phyloP scores from a whole-genome alignment of 2,797 vertebrate genomes.

The Arremon brunneinucha region DNA sequence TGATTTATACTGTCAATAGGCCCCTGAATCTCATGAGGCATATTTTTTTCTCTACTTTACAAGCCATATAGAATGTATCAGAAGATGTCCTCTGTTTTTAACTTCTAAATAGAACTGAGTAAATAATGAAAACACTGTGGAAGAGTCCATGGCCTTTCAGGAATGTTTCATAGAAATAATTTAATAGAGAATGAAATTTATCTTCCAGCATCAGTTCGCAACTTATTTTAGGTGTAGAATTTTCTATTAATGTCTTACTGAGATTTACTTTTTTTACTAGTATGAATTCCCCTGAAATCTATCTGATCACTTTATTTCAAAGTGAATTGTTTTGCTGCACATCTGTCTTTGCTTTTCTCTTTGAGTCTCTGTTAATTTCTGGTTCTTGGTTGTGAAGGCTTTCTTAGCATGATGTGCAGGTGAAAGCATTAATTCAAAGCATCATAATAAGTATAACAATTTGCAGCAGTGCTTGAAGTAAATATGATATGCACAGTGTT shows the following conservation, averaged over 20 bases:
- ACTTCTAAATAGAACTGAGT: neutral
- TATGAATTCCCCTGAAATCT: neutral
- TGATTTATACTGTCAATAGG: neutral
- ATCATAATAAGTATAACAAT: neutral
- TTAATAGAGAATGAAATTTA: neutral
- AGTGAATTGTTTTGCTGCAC: neutral
- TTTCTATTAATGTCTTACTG: neutral
- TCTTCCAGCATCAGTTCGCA: neutral
- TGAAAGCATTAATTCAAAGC: neutral
- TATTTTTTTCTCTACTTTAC: neutral
- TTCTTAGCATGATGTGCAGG: neutral
- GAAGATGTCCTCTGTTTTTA: neutral
- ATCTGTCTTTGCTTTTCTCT: neutral
- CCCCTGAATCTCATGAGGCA: neutral
- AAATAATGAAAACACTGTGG: neutral
- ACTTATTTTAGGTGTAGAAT: neutral
- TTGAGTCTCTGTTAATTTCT: neutral
- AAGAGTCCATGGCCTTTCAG: neutral
- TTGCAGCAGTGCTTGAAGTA: neutral
- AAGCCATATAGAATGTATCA: neutral
- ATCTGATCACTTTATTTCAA: neutral
- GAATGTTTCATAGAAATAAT: neutral
- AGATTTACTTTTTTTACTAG: neutral
- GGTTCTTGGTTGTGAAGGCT: neutral
- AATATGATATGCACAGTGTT: neutral